Evolutionary conservation across 1,140 invertebrate genomes (phyloP), one percentile per base, ranked within the genome.

Genomic region (Asbolus verrucosus): DNA sequence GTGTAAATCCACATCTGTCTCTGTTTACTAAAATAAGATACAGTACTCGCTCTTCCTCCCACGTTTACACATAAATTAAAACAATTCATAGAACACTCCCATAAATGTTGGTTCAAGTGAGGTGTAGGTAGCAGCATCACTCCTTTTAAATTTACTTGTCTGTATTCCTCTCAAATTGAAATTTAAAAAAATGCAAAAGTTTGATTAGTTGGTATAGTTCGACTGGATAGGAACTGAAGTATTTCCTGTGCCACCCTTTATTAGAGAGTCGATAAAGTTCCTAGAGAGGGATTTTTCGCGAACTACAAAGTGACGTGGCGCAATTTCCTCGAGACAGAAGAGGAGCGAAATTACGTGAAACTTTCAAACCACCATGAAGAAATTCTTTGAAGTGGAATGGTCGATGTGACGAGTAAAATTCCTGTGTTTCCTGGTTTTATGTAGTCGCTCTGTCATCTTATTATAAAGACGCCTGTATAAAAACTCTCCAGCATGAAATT

Each of bases 401-500:
- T 24, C 16, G 15, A 19, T 0, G n/a, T 50, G 1, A 19, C 33
- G 33, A n/a, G n/a, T n/a, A n/a, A n/a, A n/a, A n/a, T n/a, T n/a
- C 24, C 11, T n/a, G 5, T 11, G 2, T 36, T 36, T 36, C 11
- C 6, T 4, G 5, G 33, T 36, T 36, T 36, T 36, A 36, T 36
- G 33, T 36, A 36, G 5, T 50, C 39, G 11, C 11, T 1, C 39
- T 41, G 16, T 50, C 43, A 24, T 19, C 16, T 11, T 4, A 21
- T 50, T 24, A 36, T 36, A 36, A 11, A 11, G 11, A 36, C n/a
- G 33, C 5, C 5, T 36, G 11, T 11, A 36, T n/a, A 36, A 36
- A 36, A 36, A 6, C 11, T n/a, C 5, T n/a, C 5, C 11, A 24
- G 16, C 43, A 19, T 50, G 43, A 50, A 50, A 50, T 50, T 19